phyloP scores from a whole-genome alignment of 2,113 vertebrate genomes.

The Epinephelus cyanopodus region DNA sequence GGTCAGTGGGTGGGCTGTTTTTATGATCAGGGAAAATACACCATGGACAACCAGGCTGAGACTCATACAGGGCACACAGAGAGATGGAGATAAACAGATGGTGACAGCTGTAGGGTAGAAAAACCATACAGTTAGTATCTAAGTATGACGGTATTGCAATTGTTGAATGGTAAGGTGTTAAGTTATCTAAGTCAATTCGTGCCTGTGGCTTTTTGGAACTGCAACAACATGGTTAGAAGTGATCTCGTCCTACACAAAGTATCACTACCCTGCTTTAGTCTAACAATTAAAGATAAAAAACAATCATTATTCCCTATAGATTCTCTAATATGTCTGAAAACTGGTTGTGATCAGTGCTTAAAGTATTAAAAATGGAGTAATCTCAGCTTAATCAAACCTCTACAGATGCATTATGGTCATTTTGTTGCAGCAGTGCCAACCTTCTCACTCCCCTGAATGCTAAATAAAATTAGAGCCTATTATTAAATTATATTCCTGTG shows the following conservation, averaged over 20 bases:
- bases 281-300: not conserved
- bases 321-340: not conserved
- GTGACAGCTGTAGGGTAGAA: conserved; percentile 3
- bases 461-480: not conserved
- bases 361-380: not conserved
- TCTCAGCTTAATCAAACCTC: not conserved
- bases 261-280: not conserved
- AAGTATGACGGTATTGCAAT: not conserved
- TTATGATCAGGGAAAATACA: conserved; percentile 49
- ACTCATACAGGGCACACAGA: not conserved
- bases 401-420: not conserved
- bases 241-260: not conserved
- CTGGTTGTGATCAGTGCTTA: not conserved
- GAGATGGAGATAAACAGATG: conserved; percentile 7
- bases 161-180: not conserved
- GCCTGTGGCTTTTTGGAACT: not conserved
- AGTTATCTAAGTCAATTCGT: not conserved
- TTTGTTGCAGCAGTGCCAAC: not conserved
- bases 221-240: not conserved
- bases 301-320: not conserved
- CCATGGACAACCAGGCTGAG: not conserved
- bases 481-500: not conserved
- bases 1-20: conserved; percentile 58
- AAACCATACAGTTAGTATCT: not conserved
- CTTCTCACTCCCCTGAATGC: not conserved